phyloP scores from a whole-genome alignment of 2,797 vertebrate species.

The Brachymystax lenok region DNA sequence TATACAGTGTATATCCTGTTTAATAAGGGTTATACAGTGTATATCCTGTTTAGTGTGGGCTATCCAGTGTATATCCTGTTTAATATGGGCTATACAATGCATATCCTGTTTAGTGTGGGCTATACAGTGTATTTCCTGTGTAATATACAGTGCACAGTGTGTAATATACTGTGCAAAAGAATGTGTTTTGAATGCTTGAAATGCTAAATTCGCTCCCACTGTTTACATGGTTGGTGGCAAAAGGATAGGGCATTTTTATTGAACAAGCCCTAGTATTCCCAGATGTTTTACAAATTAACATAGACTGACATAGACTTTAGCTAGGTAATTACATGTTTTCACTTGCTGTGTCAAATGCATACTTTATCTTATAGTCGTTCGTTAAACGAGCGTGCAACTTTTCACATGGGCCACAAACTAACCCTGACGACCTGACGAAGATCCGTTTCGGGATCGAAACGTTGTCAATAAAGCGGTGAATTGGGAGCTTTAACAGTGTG shows the following conservation, averaged over 20 bases:
- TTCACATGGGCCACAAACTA: conserved; percentile 24
- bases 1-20: too few relatives aligned
- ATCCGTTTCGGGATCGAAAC: too few relatives aligned
- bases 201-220: conserved; percentile 25
- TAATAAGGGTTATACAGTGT: too few relatives aligned
- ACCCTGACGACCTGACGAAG: background rate
- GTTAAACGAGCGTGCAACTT: background rate
- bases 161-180: background rate
- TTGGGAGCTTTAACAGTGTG: too few relatives aligned
- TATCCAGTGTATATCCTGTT: too few relatives aligned
- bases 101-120: too few relatives aligned
- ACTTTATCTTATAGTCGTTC: background rate
- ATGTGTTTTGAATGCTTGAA: background rate
- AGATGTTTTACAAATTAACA: conserved; percentile 28
- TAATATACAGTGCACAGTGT: too few relatives aligned
- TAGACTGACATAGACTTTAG: conserved; percentile 16
- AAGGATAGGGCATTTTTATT: conserved; percentile 29
- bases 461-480: too few relatives aligned
- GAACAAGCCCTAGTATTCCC: conserved; percentile 44
- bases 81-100: too few relatives aligned
- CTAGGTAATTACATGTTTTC: background rate
- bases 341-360: background rate
- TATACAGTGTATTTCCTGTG: too few relatives aligned
- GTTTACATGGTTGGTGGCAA: background rate
- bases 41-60: too few relatives aligned